Conservation (phyloP, 2,888 invertebrate species). For the Eudasyphora cyanicolor region DNA sequence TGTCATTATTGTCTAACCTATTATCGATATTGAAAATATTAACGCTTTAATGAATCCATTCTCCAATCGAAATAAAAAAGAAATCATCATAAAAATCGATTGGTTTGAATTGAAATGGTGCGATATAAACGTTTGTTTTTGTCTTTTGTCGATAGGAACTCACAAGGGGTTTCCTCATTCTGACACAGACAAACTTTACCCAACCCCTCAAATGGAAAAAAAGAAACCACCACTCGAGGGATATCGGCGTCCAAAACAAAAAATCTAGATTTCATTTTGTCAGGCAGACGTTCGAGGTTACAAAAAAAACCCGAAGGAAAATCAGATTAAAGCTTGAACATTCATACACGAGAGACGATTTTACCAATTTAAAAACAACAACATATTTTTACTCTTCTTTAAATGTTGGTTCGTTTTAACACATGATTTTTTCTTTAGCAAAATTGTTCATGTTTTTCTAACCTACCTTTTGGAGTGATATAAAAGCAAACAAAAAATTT, state of each 20-base stretch:
- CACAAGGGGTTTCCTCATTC: neutral
- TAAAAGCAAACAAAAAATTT: no score
- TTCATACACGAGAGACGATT: neutral
- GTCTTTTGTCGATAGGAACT: neutral
- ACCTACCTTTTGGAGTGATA: neutral
- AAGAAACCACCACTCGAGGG: neutral
- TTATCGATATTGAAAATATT: neutral
- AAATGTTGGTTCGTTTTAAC: neutral
- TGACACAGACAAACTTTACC: neutral
- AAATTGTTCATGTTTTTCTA: neutral
- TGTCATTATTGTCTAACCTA: neutral
- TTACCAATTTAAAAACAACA: neutral
- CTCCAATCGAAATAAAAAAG: neutral
- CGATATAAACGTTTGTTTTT: no score
- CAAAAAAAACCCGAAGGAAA: neutral
- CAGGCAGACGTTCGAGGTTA: neutral
- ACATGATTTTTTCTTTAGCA: neutral
- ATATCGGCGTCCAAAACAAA: neutral
- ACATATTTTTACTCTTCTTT: neutral
- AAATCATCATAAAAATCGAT: neutral
- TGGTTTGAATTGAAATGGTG: neutral
- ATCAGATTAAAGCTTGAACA: neutral
- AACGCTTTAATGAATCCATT: neutral
- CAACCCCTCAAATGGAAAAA: neutral
- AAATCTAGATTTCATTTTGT: no score